These are phyloP conservation scores for Drosophila aldrichi DNA, from an alignment of 2,888 invertebrate species.

Conservation along the genomic window DNA sequence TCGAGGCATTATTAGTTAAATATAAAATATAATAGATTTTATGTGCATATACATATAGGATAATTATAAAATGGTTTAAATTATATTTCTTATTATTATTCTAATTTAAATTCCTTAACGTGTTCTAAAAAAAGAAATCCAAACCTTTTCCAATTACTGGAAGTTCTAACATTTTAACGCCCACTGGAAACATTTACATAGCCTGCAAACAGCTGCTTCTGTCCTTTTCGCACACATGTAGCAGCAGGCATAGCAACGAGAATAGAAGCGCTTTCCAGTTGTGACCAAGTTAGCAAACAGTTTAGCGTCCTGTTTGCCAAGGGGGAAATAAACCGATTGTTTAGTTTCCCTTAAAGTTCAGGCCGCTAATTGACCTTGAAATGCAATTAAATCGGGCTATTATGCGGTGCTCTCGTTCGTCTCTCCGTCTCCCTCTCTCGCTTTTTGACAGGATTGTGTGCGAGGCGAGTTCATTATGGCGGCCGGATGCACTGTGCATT, in stretches of 20 bases:
- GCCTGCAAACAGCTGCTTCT: background rate
- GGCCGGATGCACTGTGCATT: conserved; percentile 64
- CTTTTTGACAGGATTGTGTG: conserved; percentile 34
- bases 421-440: background rate
- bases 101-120: background rate
- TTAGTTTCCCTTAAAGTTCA: conserved; percentile 17
- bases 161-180: background rate
- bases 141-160: background rate
- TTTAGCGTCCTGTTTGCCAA: conserved; percentile 7
- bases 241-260: background rate
- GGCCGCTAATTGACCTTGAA: conserved; percentile 74
- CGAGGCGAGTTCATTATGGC: conserved; percentile 45
- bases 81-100: background rate
- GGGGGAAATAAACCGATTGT: conserved; percentile 17
- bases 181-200: conserved; percentile 4
- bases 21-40: background rate
- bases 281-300: conserved; percentile 27
- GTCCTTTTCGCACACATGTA: conserved; percentile 5
- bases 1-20: conserved; percentile 8
- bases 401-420: conserved; percentile 36
- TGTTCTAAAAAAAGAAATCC: background rate
- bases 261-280: conserved; percentile 1
- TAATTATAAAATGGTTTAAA: background rate
- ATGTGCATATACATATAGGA: background rate
- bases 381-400: conserved; percentile 69